Evolutionary conservation across 2,113 vertebrate species (phyloP).

Genomic region (Grammomys surdaster): DNA sequence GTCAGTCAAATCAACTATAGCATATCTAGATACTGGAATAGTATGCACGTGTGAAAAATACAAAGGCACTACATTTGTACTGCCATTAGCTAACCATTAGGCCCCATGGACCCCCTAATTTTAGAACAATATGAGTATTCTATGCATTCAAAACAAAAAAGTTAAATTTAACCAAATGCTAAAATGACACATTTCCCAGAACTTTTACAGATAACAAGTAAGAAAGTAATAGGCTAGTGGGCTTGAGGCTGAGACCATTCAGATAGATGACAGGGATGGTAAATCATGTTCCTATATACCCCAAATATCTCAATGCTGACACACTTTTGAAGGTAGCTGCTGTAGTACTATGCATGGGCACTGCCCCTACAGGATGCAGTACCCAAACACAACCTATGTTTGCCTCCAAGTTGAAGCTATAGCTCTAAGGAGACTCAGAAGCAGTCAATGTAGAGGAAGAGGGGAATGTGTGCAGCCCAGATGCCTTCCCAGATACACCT

Average conservation of each 20-base stretch:
- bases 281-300: not conserved
- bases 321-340: not conserved
- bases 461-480: not conserved
- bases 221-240: not conserved
- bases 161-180: slow-evolving; percentile 13
- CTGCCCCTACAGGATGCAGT: not conserved
- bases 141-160: slow-evolving; percentile 26
- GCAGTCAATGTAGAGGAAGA: not conserved
- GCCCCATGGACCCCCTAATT: not conserved
- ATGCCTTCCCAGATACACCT: not conserved
- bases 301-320: not conserved
- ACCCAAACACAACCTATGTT: not conserved
- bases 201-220: slow-evolving; percentile 1
- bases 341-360: not conserved
- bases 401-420: slow-evolving; percentile 8
- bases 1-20: not conserved
- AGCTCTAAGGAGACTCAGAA: slow-evolving; percentile 11
- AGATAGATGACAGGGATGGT: not conserved
- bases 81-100: slow-evolving; percentile 9
- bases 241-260: not conserved
- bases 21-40: not conserved
- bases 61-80: not conserved
- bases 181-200: slow-evolving; percentile 10
- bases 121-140: not conserved
- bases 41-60: not conserved